Base-by-base conservation (phyloP, 2,113 vertebrate species). In the Mohoua ochrocephala region DNA sequence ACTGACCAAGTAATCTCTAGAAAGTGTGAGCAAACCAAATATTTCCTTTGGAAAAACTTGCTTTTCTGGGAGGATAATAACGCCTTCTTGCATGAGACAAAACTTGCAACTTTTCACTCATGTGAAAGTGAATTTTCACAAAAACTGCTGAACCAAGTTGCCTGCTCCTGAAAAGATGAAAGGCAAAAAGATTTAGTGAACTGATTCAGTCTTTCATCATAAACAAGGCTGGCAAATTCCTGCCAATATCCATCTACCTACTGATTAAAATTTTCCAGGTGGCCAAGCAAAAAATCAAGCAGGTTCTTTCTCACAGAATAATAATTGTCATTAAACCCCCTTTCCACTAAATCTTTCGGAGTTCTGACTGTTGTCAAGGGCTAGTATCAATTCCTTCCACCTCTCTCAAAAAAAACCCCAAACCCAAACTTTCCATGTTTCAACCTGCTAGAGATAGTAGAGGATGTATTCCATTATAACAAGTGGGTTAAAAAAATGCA, bases 381-480 rank as follows among this genome's bases (percentile, higher is more conserved):
- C 3, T 49, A 7, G 4, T 60, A 61, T 27, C 8, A 74, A 56
- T 76, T 54, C 4, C 8, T 22, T 27, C 7, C 9, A n/a, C 0
- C 0, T 2, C 6, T 23, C 22, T 59, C 2, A 16, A 39, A 82
- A 47, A n/a, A 44, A 7, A 0, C 1, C 12, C 9, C 22, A 53
- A 60, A 24, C 10, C 7, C 21, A 24, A 73, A 20, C 8, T 71
- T 92, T 76, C 5, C 15, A 57, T 1, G 5, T 82, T 84, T 57
- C n/a, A 85, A n/a, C 6, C 33, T 67, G 22, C 7, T 39, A 37
- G 11, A 71, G 6, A 42, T 7, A 45, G 5, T 12, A 87, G 8
- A 84, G 5, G 3, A 7, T 44, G 20, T 57, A 11, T 53, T 60
- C 15, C 50, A 24, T 10, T 39, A 28, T 12, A 45, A 19, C 2